Evolutionary conservation across 2,797 vertebrate species (phyloP).

Genomic region (Chiroxiphia lanceolata): DNA sequence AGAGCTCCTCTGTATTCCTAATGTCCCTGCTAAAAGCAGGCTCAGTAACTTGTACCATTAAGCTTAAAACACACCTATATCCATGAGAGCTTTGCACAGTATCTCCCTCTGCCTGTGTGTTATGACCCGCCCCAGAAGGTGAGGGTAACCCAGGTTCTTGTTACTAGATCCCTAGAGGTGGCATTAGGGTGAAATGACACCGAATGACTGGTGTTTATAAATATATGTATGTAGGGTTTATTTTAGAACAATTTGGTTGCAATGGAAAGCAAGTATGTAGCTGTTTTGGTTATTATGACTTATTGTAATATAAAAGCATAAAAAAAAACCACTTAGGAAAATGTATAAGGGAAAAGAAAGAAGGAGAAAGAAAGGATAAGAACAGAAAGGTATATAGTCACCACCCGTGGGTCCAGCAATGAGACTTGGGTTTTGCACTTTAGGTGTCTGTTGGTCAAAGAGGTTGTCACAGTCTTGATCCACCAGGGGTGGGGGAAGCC

Average conservation of each 20-base stretch:
- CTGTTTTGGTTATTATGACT: background rate
- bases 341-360: background rate
- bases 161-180: background rate
- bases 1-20: accelerated
- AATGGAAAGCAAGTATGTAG: background rate
- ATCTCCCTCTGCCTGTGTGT: background rate
- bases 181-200: background rate
- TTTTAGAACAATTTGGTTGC: background rate
- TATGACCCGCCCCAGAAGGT: background rate
- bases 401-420: background rate
- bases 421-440: background rate
- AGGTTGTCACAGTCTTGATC: background rate
- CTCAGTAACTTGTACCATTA: background rate
- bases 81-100: background rate
- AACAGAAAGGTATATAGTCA: background rate
- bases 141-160: background rate
- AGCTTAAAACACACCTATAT: background rate
- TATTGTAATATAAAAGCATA: background rate
- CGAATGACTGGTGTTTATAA: background rate
- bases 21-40: background rate
- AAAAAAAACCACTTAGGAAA: background rate
- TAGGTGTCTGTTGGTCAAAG: background rate
- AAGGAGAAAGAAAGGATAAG: background rate
- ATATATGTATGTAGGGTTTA: background rate
- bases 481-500: background rate